Evolutionary conservation across 2,797 vertebrate genomes (phyloP).

Genomic region (Hypotaenidia philippensis): DNA sequence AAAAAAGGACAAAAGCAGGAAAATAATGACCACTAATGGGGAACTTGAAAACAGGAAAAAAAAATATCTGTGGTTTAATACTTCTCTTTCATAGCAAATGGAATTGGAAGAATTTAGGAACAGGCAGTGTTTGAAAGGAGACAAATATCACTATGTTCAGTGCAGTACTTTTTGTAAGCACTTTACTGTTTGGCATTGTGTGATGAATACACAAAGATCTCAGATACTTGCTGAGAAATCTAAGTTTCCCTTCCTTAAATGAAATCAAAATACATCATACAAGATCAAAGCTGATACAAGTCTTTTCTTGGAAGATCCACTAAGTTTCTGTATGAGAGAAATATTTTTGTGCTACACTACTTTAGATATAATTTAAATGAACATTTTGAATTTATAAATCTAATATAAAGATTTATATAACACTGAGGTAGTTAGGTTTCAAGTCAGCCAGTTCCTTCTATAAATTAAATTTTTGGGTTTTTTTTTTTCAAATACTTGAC

Average conservation of each 20-base stretch:
- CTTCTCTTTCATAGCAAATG: conserved; percentile 53
- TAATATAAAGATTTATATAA: background rate
- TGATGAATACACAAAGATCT: background rate
- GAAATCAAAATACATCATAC: background rate
- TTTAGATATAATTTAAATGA: background rate
- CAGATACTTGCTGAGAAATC: background rate
- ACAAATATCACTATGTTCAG: conserved; percentile 29
- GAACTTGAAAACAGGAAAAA: conserved; percentile 47
- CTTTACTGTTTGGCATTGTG: conserved; percentile 5
- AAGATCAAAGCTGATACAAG: background rate
- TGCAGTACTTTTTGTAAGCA: background rate
- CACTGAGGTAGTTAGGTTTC: background rate
- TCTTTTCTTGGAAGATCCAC: background rate
- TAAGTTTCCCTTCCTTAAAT: background rate
- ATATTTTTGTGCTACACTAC: background rate
- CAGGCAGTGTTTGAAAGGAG: conserved; percentile 23
- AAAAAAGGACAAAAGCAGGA: conserved; percentile 77
- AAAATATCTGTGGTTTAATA: conserved; percentile 44
- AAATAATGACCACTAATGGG: conserved; percentile 79
- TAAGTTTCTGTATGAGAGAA: background rate
- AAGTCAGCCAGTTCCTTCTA: background rate
- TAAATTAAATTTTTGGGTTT: background rate
- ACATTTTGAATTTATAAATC: background rate
- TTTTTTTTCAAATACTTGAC: background rate
- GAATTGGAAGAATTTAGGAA: conserved; percentile 66